Evolutionary conservation across 2,888 invertebrate species (phyloP).

Genomic region (Oscheius onirici): DNA sequence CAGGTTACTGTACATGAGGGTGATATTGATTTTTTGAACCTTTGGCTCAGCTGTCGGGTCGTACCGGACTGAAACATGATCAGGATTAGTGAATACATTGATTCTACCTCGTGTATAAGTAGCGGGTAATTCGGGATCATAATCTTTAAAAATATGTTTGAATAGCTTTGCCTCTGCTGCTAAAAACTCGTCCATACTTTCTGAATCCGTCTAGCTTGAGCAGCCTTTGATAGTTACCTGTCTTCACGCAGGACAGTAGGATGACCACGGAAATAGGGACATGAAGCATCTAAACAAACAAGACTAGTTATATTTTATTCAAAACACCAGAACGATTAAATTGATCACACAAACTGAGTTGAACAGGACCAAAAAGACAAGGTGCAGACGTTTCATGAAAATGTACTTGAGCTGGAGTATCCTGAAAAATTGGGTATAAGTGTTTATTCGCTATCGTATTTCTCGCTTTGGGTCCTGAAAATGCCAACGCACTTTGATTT

Average conservation of each 20-base stretch:
- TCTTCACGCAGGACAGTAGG: neutral
- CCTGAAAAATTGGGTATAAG: neutral
- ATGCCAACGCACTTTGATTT: neutral
- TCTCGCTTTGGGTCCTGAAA: no score
- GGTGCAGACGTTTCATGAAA: slow-evolving; percentile 1
- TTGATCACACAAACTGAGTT: neutral
- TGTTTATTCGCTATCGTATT: neutral
- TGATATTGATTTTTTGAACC: slow-evolving; percentile 10
- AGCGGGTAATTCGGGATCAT: slow-evolving; percentile 4
- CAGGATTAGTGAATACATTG: neutral
- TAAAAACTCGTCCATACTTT: slow-evolving; percentile 3
- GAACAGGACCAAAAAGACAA: slow-evolving; percentile 1
- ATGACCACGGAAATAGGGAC: neutral
- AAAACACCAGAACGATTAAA: slow-evolving; percentile 6
- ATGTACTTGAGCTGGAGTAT: neutral
- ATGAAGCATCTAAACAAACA: no score
- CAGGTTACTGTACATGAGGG: slow-evolving; percentile 24
- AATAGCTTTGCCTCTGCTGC: neutral
- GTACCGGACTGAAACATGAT: slow-evolving; percentile 1
- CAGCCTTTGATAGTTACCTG: neutral
- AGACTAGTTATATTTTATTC: neutral
- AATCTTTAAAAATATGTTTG: neutral
- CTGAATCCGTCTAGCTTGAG: neutral
- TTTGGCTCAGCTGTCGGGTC: neutral
- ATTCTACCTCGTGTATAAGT: slow-evolving; percentile 18